Evolutionary conservation across 2,888 invertebrate species (phyloP).

Genomic region (Nomada fabriciana): DNA sequence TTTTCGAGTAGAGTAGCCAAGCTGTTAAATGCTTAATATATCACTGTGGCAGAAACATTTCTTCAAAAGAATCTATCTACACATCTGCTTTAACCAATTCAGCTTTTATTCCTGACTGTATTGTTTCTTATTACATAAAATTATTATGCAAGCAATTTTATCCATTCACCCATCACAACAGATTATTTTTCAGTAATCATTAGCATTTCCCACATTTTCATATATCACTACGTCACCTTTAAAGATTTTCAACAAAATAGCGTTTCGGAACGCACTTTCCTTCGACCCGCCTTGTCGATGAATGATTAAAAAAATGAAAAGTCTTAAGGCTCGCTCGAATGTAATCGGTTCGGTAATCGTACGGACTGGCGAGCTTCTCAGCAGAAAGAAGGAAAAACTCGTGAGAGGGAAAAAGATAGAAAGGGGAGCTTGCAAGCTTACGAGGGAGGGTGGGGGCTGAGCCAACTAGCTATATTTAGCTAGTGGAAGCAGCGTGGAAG

Average conservation of each 20-base stretch:
- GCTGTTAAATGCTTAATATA: background rate
- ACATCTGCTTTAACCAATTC: too few relatives aligned
- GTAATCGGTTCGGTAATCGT: slow-evolving; percentile 65
- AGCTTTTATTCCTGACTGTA: too few relatives aligned
- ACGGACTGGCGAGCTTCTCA: slow-evolving; percentile 30
- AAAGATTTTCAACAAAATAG: too few relatives aligned
- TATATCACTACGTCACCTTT: too few relatives aligned
- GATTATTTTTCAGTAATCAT: too few relatives aligned
- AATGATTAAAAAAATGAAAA: background rate
- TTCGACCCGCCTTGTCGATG: background rate
- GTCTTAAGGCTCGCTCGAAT: slow-evolving; percentile 19
- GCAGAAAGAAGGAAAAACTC: slow-evolving; percentile 53
- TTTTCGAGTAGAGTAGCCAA: too few relatives aligned
- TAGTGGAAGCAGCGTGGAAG: slow-evolving; percentile 44
- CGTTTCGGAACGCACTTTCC: too few relatives aligned
- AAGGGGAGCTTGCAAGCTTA: slow-evolving; percentile 63
- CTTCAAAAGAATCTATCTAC: background rate
- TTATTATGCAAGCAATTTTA: background rate
- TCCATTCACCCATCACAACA: background rate
- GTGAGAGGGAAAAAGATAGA: slow-evolving; percentile 51
- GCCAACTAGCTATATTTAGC: slow-evolving; percentile 74
- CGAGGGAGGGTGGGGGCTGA: slow-evolving; percentile 56
- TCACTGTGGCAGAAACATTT: background rate
- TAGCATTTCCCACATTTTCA: too few relatives aligned
- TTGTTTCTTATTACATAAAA: background rate